Evolutionary conservation across 2,888 invertebrate genomes (phyloP), one percentile per base, ranked within the genome.

Genomic region (Amphipoea oculea): DNA sequence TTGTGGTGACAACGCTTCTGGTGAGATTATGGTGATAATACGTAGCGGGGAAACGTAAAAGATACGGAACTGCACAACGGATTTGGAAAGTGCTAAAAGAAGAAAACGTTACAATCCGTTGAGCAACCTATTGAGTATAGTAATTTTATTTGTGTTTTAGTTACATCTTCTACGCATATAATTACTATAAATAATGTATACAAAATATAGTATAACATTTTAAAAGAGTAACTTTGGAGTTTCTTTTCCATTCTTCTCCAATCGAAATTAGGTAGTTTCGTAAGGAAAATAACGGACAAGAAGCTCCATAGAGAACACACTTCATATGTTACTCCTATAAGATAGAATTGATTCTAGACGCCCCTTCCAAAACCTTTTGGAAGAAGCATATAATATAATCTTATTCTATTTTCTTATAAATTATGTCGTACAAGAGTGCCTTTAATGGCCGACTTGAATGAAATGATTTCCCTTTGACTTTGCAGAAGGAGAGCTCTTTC

Each of bases 1-100:
- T 73, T 81, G 84, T 36, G 79, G 80, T 83, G 62, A 48, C 45
- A 60, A n/a, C 40, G 45, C 2, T 69, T 17, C 17, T 70, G 66
- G 66, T 79, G 62, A 48, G 63, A 73, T 72, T 76, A 79, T 69
- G 23, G 65, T 75, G 29, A 73, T 67, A n/a, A 36, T 40, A 72
- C 3, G 45, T 23, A 79, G 75, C 66, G 76, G 54, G 9, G 20
- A n/a, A 36, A 2, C 4, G n/a, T 36, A 9, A 40, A 29, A 11
- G 14, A 29, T 36, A 42, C 40, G 12, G 60, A 20, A 60, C 20
- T 7, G 3, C 6, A 71, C 2, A 23, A 40, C 5, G 17, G 11
- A 57, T 40, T 17, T 54, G 11, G 40, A 57, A 54, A 71, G 9
- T 23, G 20, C 42, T 12, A 14, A 36, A 57, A 3, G 72, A 57